Evolutionary conservation across 2,888 invertebrate species (phyloP), one percentile per base, ranked within the genome.

Genomic region (Noctua janthina): DNA sequence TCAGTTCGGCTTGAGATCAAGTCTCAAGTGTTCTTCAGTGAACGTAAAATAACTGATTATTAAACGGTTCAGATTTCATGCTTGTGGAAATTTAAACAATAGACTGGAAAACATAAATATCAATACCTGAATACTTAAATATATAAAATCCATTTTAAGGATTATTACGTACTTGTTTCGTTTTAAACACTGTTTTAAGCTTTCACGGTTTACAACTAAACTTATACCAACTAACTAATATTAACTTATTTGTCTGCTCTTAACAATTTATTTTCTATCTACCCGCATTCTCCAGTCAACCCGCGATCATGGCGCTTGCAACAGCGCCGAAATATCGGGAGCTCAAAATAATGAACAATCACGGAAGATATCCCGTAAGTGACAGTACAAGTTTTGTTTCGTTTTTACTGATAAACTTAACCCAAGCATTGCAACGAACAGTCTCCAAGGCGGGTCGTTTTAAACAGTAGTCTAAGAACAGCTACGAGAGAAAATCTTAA

Each of bases 51-150:
- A 78, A 89, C 73, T 87, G 78, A 74, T 76, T 76, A 76, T 78
- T 87, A 78, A 76, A 86, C 64, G 67, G 66, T 46, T 86, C 39
- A 59, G 76, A 78, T 86, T 82, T 86, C 72, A 73, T 59, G 77
- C 66, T 82, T 70, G 46, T 77, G 56, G 67, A 85, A 73, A 75
- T 76, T 75, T 64, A 35, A 67, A 85, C 75, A 73, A 76, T 84
- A 54, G 76, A 75, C 81, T 75, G 74, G 56, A 75, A 74, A 82
- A 69, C n/a, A 64, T 81, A 75, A 72, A 76, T 69, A 84, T 79
- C 43, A 85, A 76, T 62, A 67, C 23, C 35, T 78, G 39, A 49
- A 64, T 43, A 35, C 17, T 17, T 29, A 29, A 29, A 29, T 29
- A 29, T 29, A 29, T 29, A 29, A 29, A 29, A 29, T 29, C 29